Conservation (phyloP, 2,797 vertebrate species). For the Sternotherus odoratus region DNA sequence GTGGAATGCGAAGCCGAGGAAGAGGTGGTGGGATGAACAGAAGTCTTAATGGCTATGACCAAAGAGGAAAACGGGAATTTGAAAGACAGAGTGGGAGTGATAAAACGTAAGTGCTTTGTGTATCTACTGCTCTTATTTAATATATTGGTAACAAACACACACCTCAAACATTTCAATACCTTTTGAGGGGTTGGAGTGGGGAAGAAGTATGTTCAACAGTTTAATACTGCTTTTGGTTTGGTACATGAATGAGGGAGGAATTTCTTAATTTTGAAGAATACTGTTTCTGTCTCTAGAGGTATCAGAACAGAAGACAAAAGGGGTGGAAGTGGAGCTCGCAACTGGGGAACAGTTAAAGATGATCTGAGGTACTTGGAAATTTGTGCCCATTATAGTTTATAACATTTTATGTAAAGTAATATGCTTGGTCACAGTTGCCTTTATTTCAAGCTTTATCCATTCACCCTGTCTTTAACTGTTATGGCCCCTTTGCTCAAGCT, state of each 20-base stretch:
- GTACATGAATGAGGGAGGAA: background rate
- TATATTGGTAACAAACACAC: background rate
- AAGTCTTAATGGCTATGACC: conserved; percentile 81
- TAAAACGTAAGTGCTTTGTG: conserved; percentile 77
- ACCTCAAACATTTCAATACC: background rate
- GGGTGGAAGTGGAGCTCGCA: conserved; percentile 83
- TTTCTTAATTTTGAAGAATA: background rate
- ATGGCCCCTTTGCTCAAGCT: background rate
- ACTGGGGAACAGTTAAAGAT: conserved; percentile 85
- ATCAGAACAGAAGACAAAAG: conserved; percentile 85
- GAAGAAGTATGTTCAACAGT: background rate
- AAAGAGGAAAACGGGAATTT: conserved; percentile 87
- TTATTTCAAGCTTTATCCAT: background rate
- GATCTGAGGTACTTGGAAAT: conserved; percentile 73
- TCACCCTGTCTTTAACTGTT: background rate
- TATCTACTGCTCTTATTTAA: background rate
- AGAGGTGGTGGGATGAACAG: conserved; percentile 81
- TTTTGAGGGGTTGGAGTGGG: background rate
- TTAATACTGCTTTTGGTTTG: background rate
- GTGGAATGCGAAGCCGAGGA: conserved; percentile 78
- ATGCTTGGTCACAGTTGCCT: background rate
- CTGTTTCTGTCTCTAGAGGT: conserved; percentile 78
- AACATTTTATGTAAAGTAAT: background rate
- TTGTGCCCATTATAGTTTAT: background rate
- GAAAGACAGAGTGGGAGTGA: conserved; percentile 87